Evolutionary conservation across 1,140 invertebrate genomes (phyloP), one percentile per base, ranked within the genome.

Genomic region (Muscidifurax raptorellus): DNA sequence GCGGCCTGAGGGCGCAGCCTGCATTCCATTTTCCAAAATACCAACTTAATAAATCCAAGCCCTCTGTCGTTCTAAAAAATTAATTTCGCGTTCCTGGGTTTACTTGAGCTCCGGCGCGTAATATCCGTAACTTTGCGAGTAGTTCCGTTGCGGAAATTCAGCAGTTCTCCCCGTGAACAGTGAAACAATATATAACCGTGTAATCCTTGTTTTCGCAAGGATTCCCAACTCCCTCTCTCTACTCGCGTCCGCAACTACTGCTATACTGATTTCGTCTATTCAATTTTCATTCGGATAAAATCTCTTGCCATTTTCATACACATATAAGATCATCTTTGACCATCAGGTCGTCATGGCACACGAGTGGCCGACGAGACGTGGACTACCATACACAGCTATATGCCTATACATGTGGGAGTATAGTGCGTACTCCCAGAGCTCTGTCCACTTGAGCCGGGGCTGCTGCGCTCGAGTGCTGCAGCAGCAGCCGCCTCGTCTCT

Each of bases 381-480:
- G 52, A 59, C 52, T 59, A n/a, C 52, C n/a, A n/a, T 18, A 59
- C 18, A 59, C 15, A 59, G 52, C 1, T 18, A 59, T 6, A n/a
- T 3, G 18, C 22, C 52, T 22, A 5, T 59, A n/a, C 4, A 59
- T 59, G 52, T 59, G 52, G 6, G 52, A 59, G 52, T 59, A 36
- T 36, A 59, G 52, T 59, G 22, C 18, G 22, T 59, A 59, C 52
- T 59, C 52, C 52, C 52, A 22, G 52, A 12, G 71, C 32, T 40
- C 32, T 74, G 71, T 36, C 71, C 71, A 74, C 71, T 74, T 74
- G 32, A 74, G 71, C 52, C 18, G 18, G 52, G 4, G 52, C 52
- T 59, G 52, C 52, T 59, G 52, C 18, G 52, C 52, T 59, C 52
- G 52, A 59, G 52, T 22, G 4, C 22, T 59, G 52, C 52, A 59